A percentile compares a stretch with the other conserved stretches of the same genome.
Conservation (phyloP, 2,888 invertebrate species). For the Cosmorhoe ocellata region DNA sequence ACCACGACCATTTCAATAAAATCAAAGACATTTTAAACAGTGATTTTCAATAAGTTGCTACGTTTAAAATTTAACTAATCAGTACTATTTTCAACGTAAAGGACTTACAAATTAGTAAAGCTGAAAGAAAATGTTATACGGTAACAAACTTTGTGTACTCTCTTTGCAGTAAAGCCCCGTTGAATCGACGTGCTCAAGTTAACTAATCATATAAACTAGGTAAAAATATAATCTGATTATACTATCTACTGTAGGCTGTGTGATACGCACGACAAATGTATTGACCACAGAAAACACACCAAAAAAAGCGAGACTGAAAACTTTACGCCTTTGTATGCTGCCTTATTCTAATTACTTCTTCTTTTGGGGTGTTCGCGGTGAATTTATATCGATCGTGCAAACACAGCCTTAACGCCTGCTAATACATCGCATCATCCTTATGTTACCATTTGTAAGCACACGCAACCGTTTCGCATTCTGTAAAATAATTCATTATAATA, state of each 20-base stretch:
- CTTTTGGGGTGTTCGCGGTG: not conserved
- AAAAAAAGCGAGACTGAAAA: not conserved
- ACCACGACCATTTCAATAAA: slow-evolving; percentile 5
- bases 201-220: slow-evolving; percentile 17
- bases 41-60: slow-evolving; percentile 25
- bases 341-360: too few species aligned
- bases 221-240: slow-evolving; percentile 29
- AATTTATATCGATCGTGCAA: slow-evolving; percentile 4
- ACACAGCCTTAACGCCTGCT: slow-evolving; percentile 38
- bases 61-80: slow-evolving; percentile 31
- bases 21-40: slow-evolving; percentile 27
- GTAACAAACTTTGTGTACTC: slow-evolving; percentile 38
- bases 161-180: slow-evolving; percentile 12
- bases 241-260: slow-evolving; percentile 22
- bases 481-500: slow-evolving; percentile 21
- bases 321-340: too few species aligned
- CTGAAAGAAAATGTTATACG: slow-evolving; percentile 61
- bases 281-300: not conserved
- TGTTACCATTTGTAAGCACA: slow-evolving; percentile 15
- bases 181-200: slow-evolving; percentile 15
- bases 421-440: slow-evolving; percentile 23
- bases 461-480: slow-evolving; percentile 9
- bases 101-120: slow-evolving; percentile 72
- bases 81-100: slow-evolving; percentile 40
- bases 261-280: slow-evolving; percentile 1